Evolutionary conservation across 2,797 vertebrate species (phyloP).

Genomic region (Siniperca undulata): DNA sequence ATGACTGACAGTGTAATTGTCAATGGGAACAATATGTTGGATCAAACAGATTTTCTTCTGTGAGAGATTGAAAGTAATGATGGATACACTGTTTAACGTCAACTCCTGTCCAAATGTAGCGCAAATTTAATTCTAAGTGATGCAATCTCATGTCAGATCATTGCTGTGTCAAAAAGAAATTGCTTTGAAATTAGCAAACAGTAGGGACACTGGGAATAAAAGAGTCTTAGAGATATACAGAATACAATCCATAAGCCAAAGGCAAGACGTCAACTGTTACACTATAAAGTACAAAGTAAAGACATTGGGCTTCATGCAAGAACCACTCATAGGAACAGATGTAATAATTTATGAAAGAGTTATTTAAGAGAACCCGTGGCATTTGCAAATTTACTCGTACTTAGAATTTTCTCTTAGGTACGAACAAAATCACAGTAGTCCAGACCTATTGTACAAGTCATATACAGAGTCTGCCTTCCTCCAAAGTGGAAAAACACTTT

Average conservation of each 20-base stretch:
- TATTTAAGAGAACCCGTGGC: neutral
- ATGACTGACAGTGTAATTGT: conserved; percentile 49
- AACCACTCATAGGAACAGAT: neutral
- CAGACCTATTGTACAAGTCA: neutral
- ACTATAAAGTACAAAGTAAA: neutral
- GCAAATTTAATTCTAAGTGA: neutral
- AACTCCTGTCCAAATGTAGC: conserved; percentile 19
- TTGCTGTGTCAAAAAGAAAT: neutral
- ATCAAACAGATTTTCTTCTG: conserved; percentile 43
- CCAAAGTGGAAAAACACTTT: neutral
- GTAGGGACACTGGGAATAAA: neutral
- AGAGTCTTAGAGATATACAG: neutral
- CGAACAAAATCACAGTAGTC: too few relatives aligned
- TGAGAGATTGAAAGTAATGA: conserved; percentile 10
- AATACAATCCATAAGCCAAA: neutral
- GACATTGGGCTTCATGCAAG: neutral
- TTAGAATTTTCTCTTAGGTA: neutral
- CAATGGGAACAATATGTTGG: conserved; percentile 56
- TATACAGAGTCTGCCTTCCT: neutral
- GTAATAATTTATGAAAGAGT: neutral
- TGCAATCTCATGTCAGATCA: conserved; percentile 14
- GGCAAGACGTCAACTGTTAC: neutral
- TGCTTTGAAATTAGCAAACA: conserved; percentile 25
- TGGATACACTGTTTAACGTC: conserved; percentile 25
- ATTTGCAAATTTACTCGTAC: neutral